Conservation (phyloP, 2,797 vertebrate genomes). For the Pangasius larnaudii region DNA sequence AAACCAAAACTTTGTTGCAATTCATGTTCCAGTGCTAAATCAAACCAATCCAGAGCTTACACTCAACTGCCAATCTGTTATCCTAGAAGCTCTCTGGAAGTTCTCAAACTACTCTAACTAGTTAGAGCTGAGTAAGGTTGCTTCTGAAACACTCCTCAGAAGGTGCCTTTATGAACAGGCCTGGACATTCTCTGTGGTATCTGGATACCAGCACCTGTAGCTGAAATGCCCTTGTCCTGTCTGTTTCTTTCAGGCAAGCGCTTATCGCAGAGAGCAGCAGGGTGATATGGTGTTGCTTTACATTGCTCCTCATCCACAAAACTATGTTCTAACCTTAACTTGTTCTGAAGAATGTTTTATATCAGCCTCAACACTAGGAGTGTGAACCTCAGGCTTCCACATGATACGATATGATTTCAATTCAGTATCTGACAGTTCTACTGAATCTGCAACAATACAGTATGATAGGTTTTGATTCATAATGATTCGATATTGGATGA, state of each 20-base stretch:
- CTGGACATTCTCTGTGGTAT: slow-evolving; percentile 37
- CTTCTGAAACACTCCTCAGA: slow-evolving; percentile 4
- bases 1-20: neutral
- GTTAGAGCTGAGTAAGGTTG: neutral
- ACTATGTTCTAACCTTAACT: slow-evolving; percentile 55
- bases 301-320: slow-evolving; percentile 41
- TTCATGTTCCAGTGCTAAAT: neutral
- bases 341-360: slow-evolving; percentile 36
- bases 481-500: neutral
- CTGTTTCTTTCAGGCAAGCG: slow-evolving; percentile 35
- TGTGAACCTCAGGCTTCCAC: neutral
- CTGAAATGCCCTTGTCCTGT: slow-evolving; percentile 41
- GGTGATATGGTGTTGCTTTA: slow-evolving; percentile 49
- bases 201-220: slow-evolving; percentile 47
- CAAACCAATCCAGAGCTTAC: slow-evolving; percentile 2
- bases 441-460: neutral
- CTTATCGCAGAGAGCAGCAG: slow-evolving; percentile 59
- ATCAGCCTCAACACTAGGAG: slow-evolving; percentile 26
- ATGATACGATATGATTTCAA: neutral
- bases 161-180: slow-evolving; percentile 38
- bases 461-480: neutral
- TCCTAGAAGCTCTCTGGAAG: neutral
- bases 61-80: neutral
- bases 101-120: neutral
- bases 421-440: neutral